These are phyloP conservation scores for Xiphophorus hellerii DNA, from an alignment of 2,113 vertebrate genomes.

Conservation along the genomic window DNA sequence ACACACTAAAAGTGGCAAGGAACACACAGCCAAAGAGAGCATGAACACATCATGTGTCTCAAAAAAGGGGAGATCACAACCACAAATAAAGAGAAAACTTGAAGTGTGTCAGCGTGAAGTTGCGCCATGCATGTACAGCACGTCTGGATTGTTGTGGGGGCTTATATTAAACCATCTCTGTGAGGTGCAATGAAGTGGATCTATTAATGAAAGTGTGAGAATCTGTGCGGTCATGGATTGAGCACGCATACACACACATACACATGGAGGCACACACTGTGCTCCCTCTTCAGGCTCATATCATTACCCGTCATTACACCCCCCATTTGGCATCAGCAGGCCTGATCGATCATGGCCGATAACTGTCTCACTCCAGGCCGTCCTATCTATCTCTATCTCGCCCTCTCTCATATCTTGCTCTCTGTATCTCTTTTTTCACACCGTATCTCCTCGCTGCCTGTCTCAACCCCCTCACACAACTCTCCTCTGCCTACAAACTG, in stretches of 20 bases:
- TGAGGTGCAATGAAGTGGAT: slow-evolving; percentile 71
- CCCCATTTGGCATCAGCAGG: slow-evolving; percentile 80
- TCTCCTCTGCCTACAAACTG: slow-evolving; percentile 67
- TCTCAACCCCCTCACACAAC: slow-evolving; percentile 54
- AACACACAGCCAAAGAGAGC: slow-evolving; percentile 20
- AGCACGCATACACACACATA: slow-evolving; percentile 26
- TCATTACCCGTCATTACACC: slow-evolving; percentile 83
- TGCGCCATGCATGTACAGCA: slow-evolving; percentile 46
- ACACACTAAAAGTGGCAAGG: slow-evolving; percentile 13
- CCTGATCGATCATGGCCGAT: slow-evolving; percentile 80
- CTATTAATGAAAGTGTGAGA: slow-evolving; percentile 75
- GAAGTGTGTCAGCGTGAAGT: slow-evolving; percentile 19
- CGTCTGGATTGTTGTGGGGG: slow-evolving; percentile 57
- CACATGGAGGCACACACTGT: slow-evolving; percentile 20
- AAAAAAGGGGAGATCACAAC: slow-evolving; percentile 13
- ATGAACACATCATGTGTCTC: slow-evolving; percentile 7
- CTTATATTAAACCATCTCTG: slow-evolving; percentile 63
- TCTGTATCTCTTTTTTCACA: slow-evolving; percentile 65
- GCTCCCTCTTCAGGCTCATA: slow-evolving; percentile 72
- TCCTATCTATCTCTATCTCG: slow-evolving; percentile 78
- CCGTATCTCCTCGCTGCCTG: slow-evolving; percentile 53
- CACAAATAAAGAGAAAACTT: slow-evolving; percentile 12
- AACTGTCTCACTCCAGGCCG: slow-evolving; percentile 73
- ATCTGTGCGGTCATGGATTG: slow-evolving; percentile 60
- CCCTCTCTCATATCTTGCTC: slow-evolving; percentile 60